Evolutionary conservation across 64 coral and sea anemone genomes (phyloP).

Genomic region (Catalaphyllia jardinei): DNA sequence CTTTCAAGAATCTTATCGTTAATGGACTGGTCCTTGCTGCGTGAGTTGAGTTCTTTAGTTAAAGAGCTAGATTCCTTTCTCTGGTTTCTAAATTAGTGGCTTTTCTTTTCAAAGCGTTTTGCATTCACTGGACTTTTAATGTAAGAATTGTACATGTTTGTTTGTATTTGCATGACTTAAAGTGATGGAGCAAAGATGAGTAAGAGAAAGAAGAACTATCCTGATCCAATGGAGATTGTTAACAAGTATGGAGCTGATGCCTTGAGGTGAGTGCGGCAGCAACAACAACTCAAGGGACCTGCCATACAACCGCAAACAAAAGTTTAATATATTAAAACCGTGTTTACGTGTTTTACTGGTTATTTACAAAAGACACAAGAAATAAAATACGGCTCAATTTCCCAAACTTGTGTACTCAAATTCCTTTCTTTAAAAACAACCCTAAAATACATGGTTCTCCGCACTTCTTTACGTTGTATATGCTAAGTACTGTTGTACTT

Average conservation of each 20-base stretch:
- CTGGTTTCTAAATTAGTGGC: background rate
- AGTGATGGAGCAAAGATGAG: constrained; percentile 99
- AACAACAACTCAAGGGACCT: background rate
- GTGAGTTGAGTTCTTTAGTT: constrained; percentile 46
- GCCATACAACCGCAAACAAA: too few relatives aligned
- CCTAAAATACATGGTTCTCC: too few relatives aligned
- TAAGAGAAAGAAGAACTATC: constrained; percentile 98
- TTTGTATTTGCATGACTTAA: background rate
- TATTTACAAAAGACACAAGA: too few relatives aligned
- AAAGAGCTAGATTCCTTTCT: background rate
- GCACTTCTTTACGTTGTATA: too few relatives aligned
- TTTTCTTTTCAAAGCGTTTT: background rate
- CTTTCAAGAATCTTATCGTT: constrained; percentile 98
- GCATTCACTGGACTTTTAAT: background rate
- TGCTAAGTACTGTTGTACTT: too few relatives aligned
- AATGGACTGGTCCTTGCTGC: constrained; percentile 96
- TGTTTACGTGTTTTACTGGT: too few relatives aligned
- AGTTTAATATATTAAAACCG: too few relatives aligned
- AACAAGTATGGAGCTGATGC: constrained; percentile 95
- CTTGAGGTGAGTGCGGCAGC: constrained; percentile 58
- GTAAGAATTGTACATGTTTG: too few relatives aligned
- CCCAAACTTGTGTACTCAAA: too few relatives aligned
- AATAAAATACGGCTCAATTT: too few relatives aligned
- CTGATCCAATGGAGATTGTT: constrained; percentile 92
- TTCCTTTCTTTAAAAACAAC: too few relatives aligned